Conservation (phyloP, 2,888 invertebrate species). For the Limenitis arthemis region DNA sequence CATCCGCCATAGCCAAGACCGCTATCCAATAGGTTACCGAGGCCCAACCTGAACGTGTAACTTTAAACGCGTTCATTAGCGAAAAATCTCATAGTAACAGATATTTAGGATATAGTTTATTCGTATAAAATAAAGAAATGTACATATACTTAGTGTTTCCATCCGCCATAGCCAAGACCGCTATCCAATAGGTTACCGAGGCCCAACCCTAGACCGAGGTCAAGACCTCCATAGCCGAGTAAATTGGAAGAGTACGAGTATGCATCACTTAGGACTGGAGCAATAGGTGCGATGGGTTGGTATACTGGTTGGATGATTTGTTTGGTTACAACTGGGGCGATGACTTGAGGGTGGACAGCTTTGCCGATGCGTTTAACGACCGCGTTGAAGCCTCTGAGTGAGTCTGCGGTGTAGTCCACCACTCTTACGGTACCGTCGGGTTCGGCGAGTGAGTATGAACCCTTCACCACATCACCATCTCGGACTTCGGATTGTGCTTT, state of each 20-base stretch:
- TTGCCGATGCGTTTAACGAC: constrained; percentile 57
- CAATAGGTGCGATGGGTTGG: constrained; percentile 19
- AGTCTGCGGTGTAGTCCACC: constrained; percentile 58
- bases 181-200: constrained; percentile 10
- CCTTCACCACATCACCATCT: constrained; percentile 58
- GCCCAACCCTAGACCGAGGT: constrained; percentile 1
- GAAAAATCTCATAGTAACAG: too few relatives aligned
- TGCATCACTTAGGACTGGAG: neutral
- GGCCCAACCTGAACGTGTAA: too few relatives aligned
- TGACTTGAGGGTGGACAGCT: constrained; percentile 45
- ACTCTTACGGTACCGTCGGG: constrained; percentile 61
- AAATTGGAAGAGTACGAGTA: constrained; percentile 1
- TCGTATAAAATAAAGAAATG: too few relatives aligned
- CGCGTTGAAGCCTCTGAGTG: constrained; percentile 58
- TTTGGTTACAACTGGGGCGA: constrained; percentile 14
- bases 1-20: constrained; percentile 17
- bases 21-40: constrained; percentile 10
- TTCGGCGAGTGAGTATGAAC: constrained; percentile 59
- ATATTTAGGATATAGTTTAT: too few relatives aligned
- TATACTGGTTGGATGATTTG: constrained; percentile 18
- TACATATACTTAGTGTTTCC: constrained; percentile 16
- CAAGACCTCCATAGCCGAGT: constrained; percentile 3
- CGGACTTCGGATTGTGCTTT: constrained; percentile 60
- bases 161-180: constrained; percentile 17
- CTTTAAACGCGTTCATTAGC: too few relatives aligned